A percentile compares a stretch with the other conserved stretches of the same genome.
These are phyloP conservation scores for Heteromormyrus szaboi DNA, from an alignment of 2,797 vertebrate species.

Conservation along the genomic window DNA sequence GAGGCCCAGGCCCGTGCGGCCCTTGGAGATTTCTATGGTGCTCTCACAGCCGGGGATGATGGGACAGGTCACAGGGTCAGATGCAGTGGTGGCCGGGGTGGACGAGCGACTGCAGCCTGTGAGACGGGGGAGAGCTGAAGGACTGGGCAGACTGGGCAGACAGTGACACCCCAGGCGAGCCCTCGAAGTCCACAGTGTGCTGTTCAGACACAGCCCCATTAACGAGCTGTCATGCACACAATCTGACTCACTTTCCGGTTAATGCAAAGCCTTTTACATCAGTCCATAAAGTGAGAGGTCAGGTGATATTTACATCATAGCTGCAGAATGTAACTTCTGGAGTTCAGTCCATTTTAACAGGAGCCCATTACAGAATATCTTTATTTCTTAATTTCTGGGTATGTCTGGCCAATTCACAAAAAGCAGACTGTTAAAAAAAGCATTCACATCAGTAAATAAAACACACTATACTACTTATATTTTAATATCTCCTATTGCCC, in stretches of 20 bases:
- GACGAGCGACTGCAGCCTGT: conserved; percentile 81
- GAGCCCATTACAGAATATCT: neutral
- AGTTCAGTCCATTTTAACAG: neutral
- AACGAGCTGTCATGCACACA: neutral
- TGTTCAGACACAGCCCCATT: neutral
- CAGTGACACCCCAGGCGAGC: neutral
- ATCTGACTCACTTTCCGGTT: neutral
- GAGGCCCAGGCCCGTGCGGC: conserved; percentile 85
- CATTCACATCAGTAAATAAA: neutral
- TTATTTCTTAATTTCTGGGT: neutral
- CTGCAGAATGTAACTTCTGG: neutral
- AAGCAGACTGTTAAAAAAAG: neutral
- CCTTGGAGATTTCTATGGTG: conserved; percentile 95
- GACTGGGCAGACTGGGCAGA: neutral
- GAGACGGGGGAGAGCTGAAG: neutral
- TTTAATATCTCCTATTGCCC: neutral
- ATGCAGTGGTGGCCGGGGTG: conserved; percentile 74
- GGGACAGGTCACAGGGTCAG: conserved; percentile 85
- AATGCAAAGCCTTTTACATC: neutral
- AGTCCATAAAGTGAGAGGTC: neutral
- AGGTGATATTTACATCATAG: neutral
- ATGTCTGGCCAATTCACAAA: neutral
- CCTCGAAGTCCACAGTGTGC: neutral
- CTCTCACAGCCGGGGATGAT: conserved; percentile 97
- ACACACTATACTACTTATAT: neutral